Conservation (phyloP, 2,888 invertebrate genomes). For the Melinaea marsaeus region DNA sequence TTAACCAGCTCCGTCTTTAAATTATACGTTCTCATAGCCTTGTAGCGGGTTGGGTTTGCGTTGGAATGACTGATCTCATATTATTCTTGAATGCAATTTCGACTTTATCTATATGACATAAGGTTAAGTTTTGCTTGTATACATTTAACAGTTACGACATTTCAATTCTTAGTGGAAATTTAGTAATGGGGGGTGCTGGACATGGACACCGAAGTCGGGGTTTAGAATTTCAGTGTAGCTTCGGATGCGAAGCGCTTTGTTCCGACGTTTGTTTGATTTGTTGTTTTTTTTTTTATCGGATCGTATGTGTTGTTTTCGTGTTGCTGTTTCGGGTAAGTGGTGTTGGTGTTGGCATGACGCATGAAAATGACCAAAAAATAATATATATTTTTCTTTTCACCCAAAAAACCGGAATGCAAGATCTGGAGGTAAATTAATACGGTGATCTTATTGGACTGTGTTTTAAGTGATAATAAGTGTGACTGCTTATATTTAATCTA, state of each 20-base stretch:
- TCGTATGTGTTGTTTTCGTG: constrained; percentile 32
- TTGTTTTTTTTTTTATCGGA: constrained; percentile 44
- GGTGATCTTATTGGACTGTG: too few species aligned
- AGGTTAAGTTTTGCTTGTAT: constrained; percentile 27
- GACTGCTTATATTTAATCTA: too few species aligned
- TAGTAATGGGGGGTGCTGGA: constrained; percentile 77
- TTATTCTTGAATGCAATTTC: constrained; percentile 34
- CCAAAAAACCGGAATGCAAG: constrained; percentile 38
- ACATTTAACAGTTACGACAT: constrained; percentile 34
- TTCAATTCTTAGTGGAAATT: constrained; percentile 57
- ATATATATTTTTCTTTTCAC: constrained; percentile 15
- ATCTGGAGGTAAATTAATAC: constrained; percentile 35
- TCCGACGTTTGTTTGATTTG: constrained; percentile 73
- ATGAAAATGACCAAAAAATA: constrained; percentile 55
- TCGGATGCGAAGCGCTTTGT: constrained; percentile 75
- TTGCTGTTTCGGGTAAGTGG: constrained; percentile 54
- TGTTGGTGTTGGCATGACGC: constrained; percentile 59
- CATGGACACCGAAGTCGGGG: constrained; percentile 76
- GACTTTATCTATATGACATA: constrained; percentile 12
- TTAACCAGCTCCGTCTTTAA: constrained; percentile 69
- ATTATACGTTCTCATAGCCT: constrained; percentile 79
- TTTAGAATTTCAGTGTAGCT: constrained; percentile 78
- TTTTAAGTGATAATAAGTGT: too few species aligned
- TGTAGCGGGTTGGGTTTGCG: constrained; percentile 48
- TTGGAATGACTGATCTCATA: constrained; percentile 40